Conservation (phyloP, 1,140 invertebrate species). For the Stegodyphus mimosarum region DNA sequence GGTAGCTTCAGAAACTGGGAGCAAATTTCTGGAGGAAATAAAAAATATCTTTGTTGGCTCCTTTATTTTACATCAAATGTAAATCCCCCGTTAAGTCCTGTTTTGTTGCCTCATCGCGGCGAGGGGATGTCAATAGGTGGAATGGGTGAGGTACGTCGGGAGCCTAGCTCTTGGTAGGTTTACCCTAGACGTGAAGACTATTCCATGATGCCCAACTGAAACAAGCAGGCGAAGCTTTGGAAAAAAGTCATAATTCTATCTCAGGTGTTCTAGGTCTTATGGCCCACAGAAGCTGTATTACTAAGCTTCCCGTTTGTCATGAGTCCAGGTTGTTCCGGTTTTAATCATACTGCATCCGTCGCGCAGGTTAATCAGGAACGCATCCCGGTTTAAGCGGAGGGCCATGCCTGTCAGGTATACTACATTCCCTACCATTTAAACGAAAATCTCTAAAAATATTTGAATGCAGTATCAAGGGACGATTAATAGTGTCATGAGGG, state of each 20-base stretch:
- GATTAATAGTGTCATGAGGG: neutral
- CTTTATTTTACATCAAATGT: neutral
- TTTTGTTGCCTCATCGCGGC: neutral
- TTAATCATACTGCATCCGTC: neutral
- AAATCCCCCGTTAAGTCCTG: neutral
- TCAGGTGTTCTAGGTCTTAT: neutral
- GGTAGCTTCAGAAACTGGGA: no score
- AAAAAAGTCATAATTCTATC: neutral
- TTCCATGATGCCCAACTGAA: neutral
- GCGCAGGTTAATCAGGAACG: no score
- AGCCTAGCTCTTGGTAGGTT: neutral
- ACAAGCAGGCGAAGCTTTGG: neutral
- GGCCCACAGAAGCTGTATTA: neutral
- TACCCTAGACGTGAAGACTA: neutral
- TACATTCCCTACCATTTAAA: no score
- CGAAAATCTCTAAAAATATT: conserved; percentile 5
- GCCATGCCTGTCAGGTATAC: no score
- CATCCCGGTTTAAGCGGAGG: no score
- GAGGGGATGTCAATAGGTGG: neutral
- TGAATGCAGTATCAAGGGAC: conserved; percentile 11
- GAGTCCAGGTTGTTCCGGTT: neutral
- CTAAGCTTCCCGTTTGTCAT: neutral
- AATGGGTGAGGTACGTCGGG: neutral
- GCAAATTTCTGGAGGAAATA: no score
- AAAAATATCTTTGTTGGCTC: no score